Evolutionary conservation across 2,888 invertebrate genomes (phyloP).

Genomic region (Chymomyza amoena): DNA sequence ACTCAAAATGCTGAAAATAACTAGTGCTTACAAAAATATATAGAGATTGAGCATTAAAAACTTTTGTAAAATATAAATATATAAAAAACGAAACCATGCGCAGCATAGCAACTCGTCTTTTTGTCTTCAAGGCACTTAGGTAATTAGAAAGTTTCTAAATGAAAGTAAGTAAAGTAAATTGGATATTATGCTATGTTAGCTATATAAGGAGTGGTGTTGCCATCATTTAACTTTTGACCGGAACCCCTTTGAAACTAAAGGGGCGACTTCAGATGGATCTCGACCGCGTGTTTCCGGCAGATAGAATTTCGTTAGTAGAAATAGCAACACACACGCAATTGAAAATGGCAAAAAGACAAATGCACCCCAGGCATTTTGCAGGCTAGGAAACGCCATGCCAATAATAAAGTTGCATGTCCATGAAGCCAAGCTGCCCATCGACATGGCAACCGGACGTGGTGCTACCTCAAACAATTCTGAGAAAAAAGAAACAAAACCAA

Average conservation of each 20-base stretch:
- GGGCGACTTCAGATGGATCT: slow-evolving; percentile 83
- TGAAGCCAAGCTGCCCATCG: slow-evolving; percentile 90
- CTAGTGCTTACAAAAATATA: no score
- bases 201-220: no score
- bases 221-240: slow-evolving; percentile 78
- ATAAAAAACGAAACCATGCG: not conserved
- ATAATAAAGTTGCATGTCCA: slow-evolving; percentile 94
- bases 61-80: not conserved
- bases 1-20: no score
- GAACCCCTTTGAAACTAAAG: slow-evolving; percentile 83
- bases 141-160: slow-evolving; percentile 20
- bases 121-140: slow-evolving; percentile 26
- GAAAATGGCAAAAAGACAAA: slow-evolving; percentile 89
- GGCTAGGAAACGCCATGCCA: slow-evolving; percentile 86
- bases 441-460: slow-evolving; percentile 91
- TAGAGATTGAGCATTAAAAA: no score
- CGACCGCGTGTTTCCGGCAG: slow-evolving; percentile 88
- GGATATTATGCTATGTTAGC: not conserved
- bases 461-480: slow-evolving; percentile 90
- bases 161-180: not conserved
- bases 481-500: slow-evolving; percentile 29
- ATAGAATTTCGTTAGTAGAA: slow-evolving; percentile 81
- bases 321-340: slow-evolving; percentile 74
- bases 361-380: slow-evolving; percentile 83
- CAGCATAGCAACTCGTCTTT: slow-evolving; percentile 9